Evolutionary conservation across 2,113 vertebrate species (phyloP).

Genomic region (Anguilla japonica): DNA sequence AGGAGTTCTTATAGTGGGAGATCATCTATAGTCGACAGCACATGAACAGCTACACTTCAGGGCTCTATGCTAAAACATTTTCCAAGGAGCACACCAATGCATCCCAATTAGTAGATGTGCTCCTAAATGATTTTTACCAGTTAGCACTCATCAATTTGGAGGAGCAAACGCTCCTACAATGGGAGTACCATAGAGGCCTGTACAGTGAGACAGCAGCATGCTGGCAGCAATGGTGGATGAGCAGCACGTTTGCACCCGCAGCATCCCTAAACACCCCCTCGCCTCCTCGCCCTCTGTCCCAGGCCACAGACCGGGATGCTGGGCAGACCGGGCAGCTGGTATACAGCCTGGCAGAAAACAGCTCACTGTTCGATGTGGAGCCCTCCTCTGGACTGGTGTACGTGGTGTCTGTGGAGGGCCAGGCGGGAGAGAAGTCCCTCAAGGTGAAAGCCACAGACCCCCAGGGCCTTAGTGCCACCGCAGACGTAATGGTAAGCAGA

Average conservation of each 20-base stretch:
- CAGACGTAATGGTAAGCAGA: slow-evolving; percentile 60
- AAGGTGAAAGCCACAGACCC: slow-evolving; percentile 64
- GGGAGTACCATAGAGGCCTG: too few relatives aligned
- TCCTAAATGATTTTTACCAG: too few relatives aligned
- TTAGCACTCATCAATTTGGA: too few relatives aligned
- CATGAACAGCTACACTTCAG: background rate
- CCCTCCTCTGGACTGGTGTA: slow-evolving; percentile 66
- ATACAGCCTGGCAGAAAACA: slow-evolving; percentile 61
- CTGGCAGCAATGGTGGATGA: too few relatives aligned
- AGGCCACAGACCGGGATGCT: slow-evolving; percentile 72
- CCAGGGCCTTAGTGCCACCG: slow-evolving; percentile 44
- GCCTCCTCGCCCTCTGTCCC: slow-evolving; percentile 6
- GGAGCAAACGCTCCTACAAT: too few relatives aligned
- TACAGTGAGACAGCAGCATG: background rate
- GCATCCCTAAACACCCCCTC: too few relatives aligned
- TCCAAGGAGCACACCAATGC: too few relatives aligned
- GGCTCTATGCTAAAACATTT: too few relatives aligned
- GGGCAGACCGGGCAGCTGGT: slow-evolving; percentile 52
- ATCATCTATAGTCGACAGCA: too few relatives aligned
- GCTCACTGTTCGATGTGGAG: slow-evolving; percentile 58
- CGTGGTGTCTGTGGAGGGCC: slow-evolving; percentile 57
- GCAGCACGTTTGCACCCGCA: too few relatives aligned
- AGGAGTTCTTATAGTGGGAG: too few relatives aligned
- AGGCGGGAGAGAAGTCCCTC: slow-evolving; percentile 33
- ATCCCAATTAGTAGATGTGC: too few relatives aligned